Evolutionary conservation across 2,113 vertebrate genomes (phyloP).

Genomic region (Otus sunia): DNA sequence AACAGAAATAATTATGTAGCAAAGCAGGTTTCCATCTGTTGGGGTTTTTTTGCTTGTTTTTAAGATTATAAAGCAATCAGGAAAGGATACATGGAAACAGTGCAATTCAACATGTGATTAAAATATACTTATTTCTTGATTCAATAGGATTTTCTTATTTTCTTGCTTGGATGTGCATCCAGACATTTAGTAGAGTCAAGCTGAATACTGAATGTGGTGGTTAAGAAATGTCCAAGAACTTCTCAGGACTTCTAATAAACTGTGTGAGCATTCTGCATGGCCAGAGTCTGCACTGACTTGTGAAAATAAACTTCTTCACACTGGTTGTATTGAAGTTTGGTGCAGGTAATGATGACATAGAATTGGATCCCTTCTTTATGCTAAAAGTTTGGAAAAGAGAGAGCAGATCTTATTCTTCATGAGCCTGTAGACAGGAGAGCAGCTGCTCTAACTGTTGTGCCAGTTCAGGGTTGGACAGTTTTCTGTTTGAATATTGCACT

Average conservation of each 20-base stretch:
- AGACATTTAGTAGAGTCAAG: neutral
- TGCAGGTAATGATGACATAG: neutral
- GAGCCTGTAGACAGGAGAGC: neutral
- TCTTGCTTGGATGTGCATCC: neutral
- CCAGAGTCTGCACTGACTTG: neutral
- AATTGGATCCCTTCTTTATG: neutral
- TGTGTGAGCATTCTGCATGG: neutral
- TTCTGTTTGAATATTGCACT: neutral
- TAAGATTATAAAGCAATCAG: neutral
- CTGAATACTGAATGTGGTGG: neutral
- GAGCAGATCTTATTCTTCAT: neutral
- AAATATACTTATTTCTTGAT: neutral
- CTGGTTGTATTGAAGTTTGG: neutral
- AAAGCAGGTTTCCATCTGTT: neutral
- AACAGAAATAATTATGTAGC: neutral
- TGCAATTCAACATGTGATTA: neutral
- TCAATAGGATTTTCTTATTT: neutral
- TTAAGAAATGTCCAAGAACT: neutral
- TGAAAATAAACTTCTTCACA: neutral
- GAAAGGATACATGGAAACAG: neutral
- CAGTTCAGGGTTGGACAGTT: neutral
- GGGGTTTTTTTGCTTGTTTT: neutral
- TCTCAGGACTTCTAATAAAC: neutral
- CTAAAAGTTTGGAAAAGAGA: neutral
- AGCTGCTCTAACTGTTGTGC: neutral